Evolutionary conservation across 30 jellyfish, hydroid and myxozoan species (phyloP).

Genomic region (Hydractinia echinata): DNA sequence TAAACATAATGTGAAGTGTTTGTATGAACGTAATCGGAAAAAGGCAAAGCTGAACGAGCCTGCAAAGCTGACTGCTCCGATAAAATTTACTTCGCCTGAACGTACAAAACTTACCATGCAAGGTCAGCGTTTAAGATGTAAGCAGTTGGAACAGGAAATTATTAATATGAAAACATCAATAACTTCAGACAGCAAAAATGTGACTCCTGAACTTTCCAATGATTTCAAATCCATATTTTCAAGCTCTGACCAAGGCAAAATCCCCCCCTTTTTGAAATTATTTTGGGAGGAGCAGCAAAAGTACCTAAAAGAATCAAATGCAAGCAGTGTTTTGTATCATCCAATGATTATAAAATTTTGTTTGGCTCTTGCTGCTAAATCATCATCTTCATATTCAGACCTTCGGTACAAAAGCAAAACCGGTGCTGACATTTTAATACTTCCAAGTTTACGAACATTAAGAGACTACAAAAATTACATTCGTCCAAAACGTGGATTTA

Average conservation of each 20-base stretch:
- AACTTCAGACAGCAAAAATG: background rate
- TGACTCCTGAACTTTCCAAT: no score
- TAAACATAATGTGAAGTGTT: no score
- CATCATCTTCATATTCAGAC: background rate
- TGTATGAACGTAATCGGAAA: no score
- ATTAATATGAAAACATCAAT: background rate
- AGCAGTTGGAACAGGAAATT: constrained; percentile 11
- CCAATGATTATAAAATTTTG: background rate
- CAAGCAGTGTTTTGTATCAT: background rate
- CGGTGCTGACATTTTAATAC: constrained; percentile 1
- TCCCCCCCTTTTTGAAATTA: constrained; percentile 1
- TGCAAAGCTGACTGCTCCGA: no score
- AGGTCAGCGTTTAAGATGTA: constrained; percentile 11
- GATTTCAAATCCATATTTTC: background rate
- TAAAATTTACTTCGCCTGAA: constrained; percentile 1
- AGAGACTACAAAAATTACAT: background rate
- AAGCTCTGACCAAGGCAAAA: background rate
- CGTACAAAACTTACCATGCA: constrained; percentile 22
- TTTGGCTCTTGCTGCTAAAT: constrained; percentile 13
- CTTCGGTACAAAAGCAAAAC: background rate
- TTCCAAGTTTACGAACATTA: constrained; percentile 2
- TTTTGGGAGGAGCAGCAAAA: background rate
- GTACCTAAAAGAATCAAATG: constrained; percentile 4
- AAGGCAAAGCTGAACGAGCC: no score
- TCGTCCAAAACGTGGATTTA: constrained; percentile 2